Evolutionary conservation across 2,113 vertebrate species (phyloP), one percentile per base, ranked within the genome.

Genomic region (Hydrochoerus hydrochaeris): DNA sequence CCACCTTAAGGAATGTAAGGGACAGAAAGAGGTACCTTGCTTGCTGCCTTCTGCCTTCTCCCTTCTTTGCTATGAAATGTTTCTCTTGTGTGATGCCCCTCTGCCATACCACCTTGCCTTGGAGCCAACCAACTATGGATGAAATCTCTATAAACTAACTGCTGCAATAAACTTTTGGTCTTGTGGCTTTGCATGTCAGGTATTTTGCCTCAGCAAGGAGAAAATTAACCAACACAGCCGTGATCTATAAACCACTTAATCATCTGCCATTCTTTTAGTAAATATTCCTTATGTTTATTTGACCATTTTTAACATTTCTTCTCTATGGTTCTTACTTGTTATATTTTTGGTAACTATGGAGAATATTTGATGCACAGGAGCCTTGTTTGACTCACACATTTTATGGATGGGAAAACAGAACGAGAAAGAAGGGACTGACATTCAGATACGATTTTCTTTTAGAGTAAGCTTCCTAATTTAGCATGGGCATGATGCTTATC

Each of bases 371-470:
- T 95, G 65, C 30, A 49, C 9, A 35, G 22, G 19, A 63, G 30
- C 14, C 24, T 62, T n/a, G 32, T 92, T 89, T n/a, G 58, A 35
- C 26, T 88, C 19, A n/a, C 78, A 67, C 35, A 30, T 88, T 90
- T 93, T 95, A 83, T n/a, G 49, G 52, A 78, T 57, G 44, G 67
- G 63, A 75, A 63, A 90, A 73, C 38, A 90, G 75, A 10, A 20
- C 35, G 19, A 52, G 44, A 73, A 52, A 92, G 24, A 38, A 54
- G 38, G 24, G 84, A 85, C 54, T 54, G 82, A 86, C 30, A 78
- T 88, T 94, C 57, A 83, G 26, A 90, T 32, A 78, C 75, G 67
- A 13, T 46, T 83, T 93, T 97, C 71, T 62, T 24, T 71, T 94
- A 35, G 81, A 91, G 52, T 69, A 77, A 91, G 32, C 44, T 46